Percentiles rank a stretch among this genome's conserved stretches.
phyloP scores from a whole-genome alignment of 2,888 invertebrate species.

The Erynnis tages region DNA sequence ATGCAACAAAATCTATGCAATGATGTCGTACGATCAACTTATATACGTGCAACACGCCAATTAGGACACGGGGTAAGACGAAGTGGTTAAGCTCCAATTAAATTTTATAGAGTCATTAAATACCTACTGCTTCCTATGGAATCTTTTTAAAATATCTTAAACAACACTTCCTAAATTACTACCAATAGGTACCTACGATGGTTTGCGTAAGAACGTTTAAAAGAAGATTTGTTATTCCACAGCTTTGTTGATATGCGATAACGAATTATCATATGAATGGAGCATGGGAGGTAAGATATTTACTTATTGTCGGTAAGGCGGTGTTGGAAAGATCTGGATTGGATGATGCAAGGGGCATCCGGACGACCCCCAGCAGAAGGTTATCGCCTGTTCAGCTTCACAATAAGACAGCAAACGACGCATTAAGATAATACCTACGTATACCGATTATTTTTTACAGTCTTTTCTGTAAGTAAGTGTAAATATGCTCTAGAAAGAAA shows the following conservation, averaged over 20 bases:
- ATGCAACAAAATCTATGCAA: too few species aligned
- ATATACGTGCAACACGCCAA: too few species aligned
- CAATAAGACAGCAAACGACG: constrained; percentile 29
- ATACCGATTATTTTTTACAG: constrained; percentile 14
- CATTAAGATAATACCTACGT: constrained; percentile 32
- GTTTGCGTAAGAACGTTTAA: not conserved
- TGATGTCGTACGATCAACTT: too few species aligned
- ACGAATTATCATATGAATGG: constrained; percentile 20
- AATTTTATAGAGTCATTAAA: too few species aligned
- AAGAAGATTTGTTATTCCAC: not conserved
- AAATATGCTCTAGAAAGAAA: too few species aligned
- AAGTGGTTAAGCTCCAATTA: too few species aligned
- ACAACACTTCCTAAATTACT: not conserved
- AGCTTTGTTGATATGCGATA: not conserved
- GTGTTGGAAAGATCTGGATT: constrained; percentile 41
- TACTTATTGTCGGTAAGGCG: not conserved
- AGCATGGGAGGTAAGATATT: constrained; percentile 16
- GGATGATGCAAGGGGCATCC: constrained; percentile 56
- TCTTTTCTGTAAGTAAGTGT: not conserved
- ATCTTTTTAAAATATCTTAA: constrained; percentile 9
- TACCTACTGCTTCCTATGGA: too few species aligned
- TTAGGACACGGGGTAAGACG: too few species aligned
- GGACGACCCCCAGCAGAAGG: constrained; percentile 58
- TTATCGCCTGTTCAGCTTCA: constrained; percentile 47
- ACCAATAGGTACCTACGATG: too few species aligned